Evolutionary conservation across 2,888 invertebrate species (phyloP).

Genomic region (Hydrotaea cyrtoneurina): DNA sequence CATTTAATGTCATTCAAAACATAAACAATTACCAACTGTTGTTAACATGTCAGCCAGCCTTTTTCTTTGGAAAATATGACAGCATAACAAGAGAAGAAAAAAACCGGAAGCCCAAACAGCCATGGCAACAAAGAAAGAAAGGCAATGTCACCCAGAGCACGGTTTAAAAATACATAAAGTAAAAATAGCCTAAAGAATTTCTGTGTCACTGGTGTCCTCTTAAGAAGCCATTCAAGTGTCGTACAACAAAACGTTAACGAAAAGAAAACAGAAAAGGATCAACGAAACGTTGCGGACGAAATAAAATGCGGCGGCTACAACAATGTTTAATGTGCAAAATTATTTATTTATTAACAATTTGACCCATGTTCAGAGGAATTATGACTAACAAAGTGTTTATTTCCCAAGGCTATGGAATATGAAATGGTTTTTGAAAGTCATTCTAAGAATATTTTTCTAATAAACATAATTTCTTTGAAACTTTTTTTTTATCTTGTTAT

Average conservation of each 20-base stretch:
- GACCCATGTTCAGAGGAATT: too few relatives aligned
- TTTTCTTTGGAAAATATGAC: background rate
- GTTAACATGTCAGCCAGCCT: background rate
- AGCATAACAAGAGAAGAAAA: background rate
- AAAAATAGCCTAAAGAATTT: background rate
- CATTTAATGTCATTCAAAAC: background rate
- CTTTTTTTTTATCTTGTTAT: too few relatives aligned
- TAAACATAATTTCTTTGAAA: too few relatives aligned
- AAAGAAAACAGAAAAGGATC: background rate
- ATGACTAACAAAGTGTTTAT: too few relatives aligned
- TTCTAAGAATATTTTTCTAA: too few relatives aligned
- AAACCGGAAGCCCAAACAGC: background rate
- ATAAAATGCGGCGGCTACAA: too few relatives aligned
- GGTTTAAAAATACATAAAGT: background rate
- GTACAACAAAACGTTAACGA: background rate
- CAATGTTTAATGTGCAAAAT: too few relatives aligned
- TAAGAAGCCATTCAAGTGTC: background rate
- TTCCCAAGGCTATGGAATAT: too few relatives aligned
- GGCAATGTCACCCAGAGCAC: too few relatives aligned
- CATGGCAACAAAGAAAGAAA: background rate
- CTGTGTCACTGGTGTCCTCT: background rate
- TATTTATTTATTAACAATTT: too few relatives aligned
- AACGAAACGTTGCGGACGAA: too few relatives aligned
- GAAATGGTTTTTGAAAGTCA: too few relatives aligned
- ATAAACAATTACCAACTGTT: background rate